These are phyloP conservation scores for Fragum whitleyi DNA, from an alignment of 2,888 invertebrate genomes.

Conservation along the genomic window DNA sequence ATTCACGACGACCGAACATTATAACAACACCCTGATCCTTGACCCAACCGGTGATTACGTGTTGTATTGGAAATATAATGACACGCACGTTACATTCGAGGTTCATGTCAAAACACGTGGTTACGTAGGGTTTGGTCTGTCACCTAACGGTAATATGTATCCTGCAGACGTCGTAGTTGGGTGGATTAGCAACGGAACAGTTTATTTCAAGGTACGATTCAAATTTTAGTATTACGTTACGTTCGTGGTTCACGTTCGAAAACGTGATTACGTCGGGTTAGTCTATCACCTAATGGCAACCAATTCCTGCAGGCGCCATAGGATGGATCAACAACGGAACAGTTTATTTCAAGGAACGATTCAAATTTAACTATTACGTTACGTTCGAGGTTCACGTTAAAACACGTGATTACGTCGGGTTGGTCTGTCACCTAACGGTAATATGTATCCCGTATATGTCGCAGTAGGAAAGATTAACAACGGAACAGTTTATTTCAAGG, in stretches of 20 bases:
- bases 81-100: constrained; percentile 40
- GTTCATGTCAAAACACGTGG: constrained; percentile 60
- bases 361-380: too few species aligned
- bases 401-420: constrained; percentile 63
- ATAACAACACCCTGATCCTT: constrained; percentile 47
- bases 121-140: constrained; percentile 52
- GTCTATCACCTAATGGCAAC: background rate
- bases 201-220: constrained; percentile 34
- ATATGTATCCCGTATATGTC: constrained; percentile 53
- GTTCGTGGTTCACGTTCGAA: too few species aligned
- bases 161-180: constrained; percentile 50
- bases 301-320: background rate
- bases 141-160: constrained; percentile 53
- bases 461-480: constrained; percentile 46
- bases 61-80: constrained; percentile 70
- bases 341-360: too few species aligned
- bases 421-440: constrained; percentile 48
- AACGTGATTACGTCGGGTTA: background rate
- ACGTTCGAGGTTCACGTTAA: constrained; percentile 36
- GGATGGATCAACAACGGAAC: background rate
- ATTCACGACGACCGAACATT: constrained; percentile 54
- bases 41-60: constrained; percentile 63
- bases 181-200: constrained; percentile 41
- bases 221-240: background rate
- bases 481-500: constrained; percentile 34